Base-by-base conservation (phyloP, 2,797 vertebrate species). In the Acrossocheilus fasciatus region DNA sequence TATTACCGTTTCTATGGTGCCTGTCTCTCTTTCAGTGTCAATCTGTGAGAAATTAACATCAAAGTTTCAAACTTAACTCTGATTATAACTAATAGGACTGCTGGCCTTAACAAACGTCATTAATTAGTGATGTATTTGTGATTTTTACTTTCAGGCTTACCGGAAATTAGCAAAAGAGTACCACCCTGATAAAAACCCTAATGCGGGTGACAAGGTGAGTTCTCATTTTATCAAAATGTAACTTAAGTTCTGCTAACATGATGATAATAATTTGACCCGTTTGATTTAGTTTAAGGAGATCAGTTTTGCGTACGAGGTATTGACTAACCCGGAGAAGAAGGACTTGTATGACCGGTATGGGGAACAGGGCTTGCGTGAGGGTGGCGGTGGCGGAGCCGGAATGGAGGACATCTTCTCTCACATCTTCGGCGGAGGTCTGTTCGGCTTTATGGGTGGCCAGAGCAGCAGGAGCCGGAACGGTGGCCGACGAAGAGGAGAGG, bases 331-430 rank as follows among this genome's bases (percentile, higher is more conserved):
- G 0, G 98, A 99, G 93, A 99, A 99, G 88, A 97, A 98, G 4
- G 98, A 99, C 86, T 94, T 99, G 6, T 99, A 99, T 75, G 98
- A 99, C 92, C 95, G 98, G 59, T 99, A 98, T 93, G 98, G 98
- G 88, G 98, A 99, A 81, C 98, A 99, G 93, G 98, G 98, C 0
- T 96, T 99, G 70, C 97, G 98, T 84, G 98, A 99, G 95, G 98
- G 98, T 6, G 98, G 98, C 0, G 96, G 98, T 0, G 97, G 98
- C 14, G 95, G 98, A 14, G 96, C 97, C 9, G 97, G 98, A 88
- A 99, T 99, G 98, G 98, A 99, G 64, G 98, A 99, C 87, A 99
- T 99, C 92, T 99, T 99, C 95, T 99, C 98, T 77, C 98, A 99
- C 90, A 99, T 99, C 93, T 99, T 99, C 92, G 98, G 98, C 14